phyloP scores from a whole-genome alignment of 2,888 invertebrate genomes.

The Ischnus inquisitorius region DNA sequence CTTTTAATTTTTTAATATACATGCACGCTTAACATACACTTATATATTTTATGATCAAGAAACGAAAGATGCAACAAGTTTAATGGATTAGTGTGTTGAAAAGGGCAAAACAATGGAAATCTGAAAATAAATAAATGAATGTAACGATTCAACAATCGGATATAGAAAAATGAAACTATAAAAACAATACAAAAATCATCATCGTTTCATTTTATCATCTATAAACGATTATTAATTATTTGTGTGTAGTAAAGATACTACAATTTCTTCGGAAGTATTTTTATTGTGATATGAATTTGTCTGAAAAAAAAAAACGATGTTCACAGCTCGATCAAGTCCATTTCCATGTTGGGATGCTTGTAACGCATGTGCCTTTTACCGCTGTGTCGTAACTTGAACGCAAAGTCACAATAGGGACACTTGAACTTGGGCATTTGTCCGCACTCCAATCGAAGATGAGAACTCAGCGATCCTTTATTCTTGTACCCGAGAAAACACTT shows the following conservation, averaged over 20 bases:
- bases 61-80: background rate
- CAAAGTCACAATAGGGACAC: constrained; percentile 70
- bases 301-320: background rate
- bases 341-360: constrained; percentile 83
- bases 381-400: constrained; percentile 85
- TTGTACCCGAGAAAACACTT: constrained; percentile 67
- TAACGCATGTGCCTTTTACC: constrained; percentile 90
- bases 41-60: background rate
- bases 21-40: background rate
- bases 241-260: background rate
- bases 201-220: too few species aligned
- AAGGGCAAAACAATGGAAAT: background rate
- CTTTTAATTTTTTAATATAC: background rate
- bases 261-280: background rate
- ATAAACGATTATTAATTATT: background rate
- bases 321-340: background rate
- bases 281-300: background rate
- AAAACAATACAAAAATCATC: too few species aligned
- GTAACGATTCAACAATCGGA: too few species aligned
- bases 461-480: constrained; percentile 27
- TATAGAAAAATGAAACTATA: too few species aligned
- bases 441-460: constrained; percentile 70
- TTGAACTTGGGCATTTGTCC: constrained; percentile 73
- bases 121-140: too few species aligned
- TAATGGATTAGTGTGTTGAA: background rate